These are phyloP conservation scores for Eurytemora carolleeae DNA, from an alignment of 1,140 invertebrate genomes.

Conservation along the genomic window DNA sequence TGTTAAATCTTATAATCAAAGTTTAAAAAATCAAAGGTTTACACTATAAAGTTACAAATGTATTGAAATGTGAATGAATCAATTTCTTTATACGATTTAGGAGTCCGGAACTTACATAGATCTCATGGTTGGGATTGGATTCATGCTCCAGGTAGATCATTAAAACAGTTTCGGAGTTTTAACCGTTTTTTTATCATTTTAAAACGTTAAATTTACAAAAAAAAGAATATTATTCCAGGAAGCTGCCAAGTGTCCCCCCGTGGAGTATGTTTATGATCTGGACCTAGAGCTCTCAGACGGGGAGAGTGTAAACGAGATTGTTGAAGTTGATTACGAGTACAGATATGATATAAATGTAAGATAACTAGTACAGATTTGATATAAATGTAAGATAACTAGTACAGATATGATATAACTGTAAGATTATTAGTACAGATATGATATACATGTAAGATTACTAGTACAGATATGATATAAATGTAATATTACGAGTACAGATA, in stretches of 20 bases:
- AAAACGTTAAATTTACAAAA: no score
- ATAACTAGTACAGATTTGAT: neutral
- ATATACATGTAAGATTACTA: neutral
- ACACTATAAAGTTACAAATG: no score
- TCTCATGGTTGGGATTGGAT: neutral
- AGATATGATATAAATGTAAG: neutral
- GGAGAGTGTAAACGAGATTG: neutral
- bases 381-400: neutral
- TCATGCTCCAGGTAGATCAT: neutral
- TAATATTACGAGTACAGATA: no score
- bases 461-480: no score
- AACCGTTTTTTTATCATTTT: no score
- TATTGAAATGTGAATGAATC: no score
- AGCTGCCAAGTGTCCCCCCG: neutral
- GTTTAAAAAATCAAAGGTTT: no score
- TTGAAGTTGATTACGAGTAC: neutral
- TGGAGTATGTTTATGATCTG: neutral
- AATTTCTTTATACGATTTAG: neutral
- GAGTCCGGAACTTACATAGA: neutral
- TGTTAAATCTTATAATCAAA: no score
- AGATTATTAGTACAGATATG: neutral
- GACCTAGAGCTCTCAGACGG: neutral
- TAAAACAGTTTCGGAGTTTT: no score
- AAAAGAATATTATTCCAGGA: neutral
- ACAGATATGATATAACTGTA: neutral